These are phyloP conservation scores for Musca domestica DNA, from an alignment of 1,140 invertebrate genomes.

Conservation along the genomic window DNA sequence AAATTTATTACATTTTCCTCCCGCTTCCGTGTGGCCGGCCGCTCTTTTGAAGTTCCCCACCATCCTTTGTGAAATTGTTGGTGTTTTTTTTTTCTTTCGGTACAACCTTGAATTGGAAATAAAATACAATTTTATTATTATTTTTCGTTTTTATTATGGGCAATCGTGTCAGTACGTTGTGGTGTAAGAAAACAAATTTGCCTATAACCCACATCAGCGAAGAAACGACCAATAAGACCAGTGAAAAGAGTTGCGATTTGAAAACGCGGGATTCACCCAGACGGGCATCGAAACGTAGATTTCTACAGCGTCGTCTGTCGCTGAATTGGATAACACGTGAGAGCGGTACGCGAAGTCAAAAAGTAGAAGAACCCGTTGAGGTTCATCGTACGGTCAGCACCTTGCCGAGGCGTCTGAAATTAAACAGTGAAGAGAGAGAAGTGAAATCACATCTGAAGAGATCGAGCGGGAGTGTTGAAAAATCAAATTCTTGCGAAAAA, in stretches of 20 bases:
- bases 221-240: background rate
- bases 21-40: too few relatives aligned
- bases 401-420: background rate
- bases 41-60: too few relatives aligned
- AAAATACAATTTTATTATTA: background rate
- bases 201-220: slow-evolving; percentile 31
- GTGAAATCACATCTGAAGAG: background rate
- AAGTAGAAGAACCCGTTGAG: background rate
- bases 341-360: slow-evolving; percentile 6
- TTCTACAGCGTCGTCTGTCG: slow-evolving; percentile 37
- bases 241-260: background rate
- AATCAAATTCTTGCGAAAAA: background rate
- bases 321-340: slow-evolving; percentile 40
- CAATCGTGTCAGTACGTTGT: slow-evolving; percentile 51
- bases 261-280: too few relatives aligned
- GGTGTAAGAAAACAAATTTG: slow-evolving; percentile 51
- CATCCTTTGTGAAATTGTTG: too few relatives aligned
- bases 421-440: background rate
- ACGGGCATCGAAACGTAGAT: slow-evolving; percentile 9
- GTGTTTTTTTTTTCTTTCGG: too few relatives aligned
- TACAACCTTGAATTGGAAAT: background rate
- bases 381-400: background rate
- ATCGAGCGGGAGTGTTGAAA: background rate
- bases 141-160: slow-evolving; percentile 35
- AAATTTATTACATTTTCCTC: too few relatives aligned